Evolutionary conservation across 2,888 invertebrate species (phyloP).

Genomic region (Troides oblongomaculatus): DNA sequence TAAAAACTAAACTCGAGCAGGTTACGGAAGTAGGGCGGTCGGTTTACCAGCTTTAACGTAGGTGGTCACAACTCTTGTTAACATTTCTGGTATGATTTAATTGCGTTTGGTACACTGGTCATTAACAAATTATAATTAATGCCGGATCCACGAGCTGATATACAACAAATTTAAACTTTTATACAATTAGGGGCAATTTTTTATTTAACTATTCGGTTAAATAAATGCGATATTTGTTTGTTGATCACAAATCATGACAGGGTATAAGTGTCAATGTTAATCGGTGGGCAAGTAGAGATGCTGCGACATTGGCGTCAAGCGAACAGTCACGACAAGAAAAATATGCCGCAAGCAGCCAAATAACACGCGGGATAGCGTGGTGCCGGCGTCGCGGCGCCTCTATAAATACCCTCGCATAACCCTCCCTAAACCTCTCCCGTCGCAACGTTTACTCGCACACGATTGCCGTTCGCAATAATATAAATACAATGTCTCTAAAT

Average conservation of each 20-base stretch:
- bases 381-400: conserved; percentile 73
- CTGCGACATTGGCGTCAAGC: conserved; percentile 66
- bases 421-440: conserved; percentile 42
- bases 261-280: conserved; percentile 64
- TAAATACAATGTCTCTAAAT: conserved; percentile 49
- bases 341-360: conserved; percentile 74
- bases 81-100: too few species aligned
- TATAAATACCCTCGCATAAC: conserved; percentile 63
- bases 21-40: too few species aligned
- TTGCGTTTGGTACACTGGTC: too few species aligned
- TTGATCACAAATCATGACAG: neutral
- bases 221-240: too few species aligned
- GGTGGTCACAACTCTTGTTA: too few species aligned
- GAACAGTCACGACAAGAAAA: conserved; percentile 71
- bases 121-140: too few species aligned
- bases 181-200: too few species aligned
- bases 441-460: conserved; percentile 50
- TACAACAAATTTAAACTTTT: too few species aligned
- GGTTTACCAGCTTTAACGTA: too few species aligned
- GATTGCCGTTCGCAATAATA: conserved; percentile 49
- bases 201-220: too few species aligned
- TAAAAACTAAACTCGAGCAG: too few species aligned
- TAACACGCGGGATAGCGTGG: conserved; percentile 71
- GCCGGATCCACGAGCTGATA: too few species aligned
- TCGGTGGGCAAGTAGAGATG: conserved; percentile 31